Evolutionary conservation across 1,140 invertebrate species (phyloP), one percentile per base, ranked within the genome.

Genomic region (Drosophila nannoptera): DNA sequence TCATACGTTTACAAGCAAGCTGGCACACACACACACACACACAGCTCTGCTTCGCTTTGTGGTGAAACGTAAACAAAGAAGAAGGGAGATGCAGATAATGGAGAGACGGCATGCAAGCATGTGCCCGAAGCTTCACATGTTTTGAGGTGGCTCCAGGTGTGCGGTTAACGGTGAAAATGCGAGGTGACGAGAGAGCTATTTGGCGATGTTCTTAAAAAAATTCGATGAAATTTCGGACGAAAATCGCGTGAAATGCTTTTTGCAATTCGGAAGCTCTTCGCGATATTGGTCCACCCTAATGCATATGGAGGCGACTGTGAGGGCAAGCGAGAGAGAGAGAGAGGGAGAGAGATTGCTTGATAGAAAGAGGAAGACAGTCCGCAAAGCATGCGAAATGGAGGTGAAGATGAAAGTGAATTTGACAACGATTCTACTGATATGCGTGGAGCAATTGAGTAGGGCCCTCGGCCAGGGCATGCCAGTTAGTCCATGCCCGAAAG

Each of bases 401-500:
- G 38, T 35, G 59, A 87, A 42, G 58, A 75, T 69, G 48, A 64
- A 75, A 63, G 33, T 78, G 42, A 48, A 76, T 31, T 45, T 71
- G 35, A 53, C 73, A 35, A 67, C 66, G 33, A 52, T 80, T 40
- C 55, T 83, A 40, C 62, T 83, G 33, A 53, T 86, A 46, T 84
- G 75, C 64, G 49, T 73, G 16, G 73, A 73, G 63, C 80, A 76
- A 52, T 42, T 75, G 7, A 52, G 58, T 7, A 65, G 75, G 49
- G 60, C 60, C 5, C 55, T 72, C 12, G 78, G 74, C 11, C 87
- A 89, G 40, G 78, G 83, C 8, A 83, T 88, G 61, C 88, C 87
- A 5, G 60, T 86, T 14, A 88, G 86, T 64, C 88, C 88, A 29
- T 89, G 88, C 16, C 88, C 88, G 9, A 89, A 89, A 50, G 72